Base-by-base conservation (phyloP, 2,888 invertebrate genomes). In the Eilema caniola region DNA sequence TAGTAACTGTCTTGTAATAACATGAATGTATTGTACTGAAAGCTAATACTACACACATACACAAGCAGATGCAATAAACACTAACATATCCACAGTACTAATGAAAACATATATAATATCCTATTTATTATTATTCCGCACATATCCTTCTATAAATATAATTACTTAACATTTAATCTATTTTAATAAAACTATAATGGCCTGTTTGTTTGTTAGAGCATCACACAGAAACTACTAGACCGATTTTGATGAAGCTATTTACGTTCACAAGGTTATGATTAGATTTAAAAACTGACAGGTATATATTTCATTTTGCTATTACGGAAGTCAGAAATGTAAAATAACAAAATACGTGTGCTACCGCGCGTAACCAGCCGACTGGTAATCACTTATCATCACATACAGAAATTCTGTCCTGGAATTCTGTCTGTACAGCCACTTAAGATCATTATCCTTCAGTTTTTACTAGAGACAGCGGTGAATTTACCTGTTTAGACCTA, bases 191-290 rank as follows among this genome's bases (percentile, higher is more conserved):
- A 59, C 59, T 24, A 59, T 59, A 59, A 59, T 59, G 25, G 59
- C 24, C 25, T 20, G 25, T 25, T 24, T 59, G 25, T 28, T 59
- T 59, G 59, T 25, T 59, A 25, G 59, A 59, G 24, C 25, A 59
- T 16, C 28, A 59, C 59, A 59, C 59, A 61, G 31, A 61, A 61
- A 61, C 61, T 28, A 61, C 28, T 61, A 28, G 20, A 61, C 61
- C 28, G 31, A 61, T 61, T 61, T 61, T 61, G 28, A 61, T 28
- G 12, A n/a, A 31, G 16, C 28, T 61, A 28, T 28, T 61, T 61
- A 61, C 28, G n/a, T 59, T 16, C 20, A 33, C n/a, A 61, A 61
- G n/a, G 28, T 61, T 61, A n/a, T 61, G 28, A 61, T 61, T 61
- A 20, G 28, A 61, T 61, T 33, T 61, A 61, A 61, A 20, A 31